Percentiles rank a stretch among this genome's conserved stretches.
phyloP scores from a whole-genome alignment of 2,113 vertebrate genomes.

The Nestor notabilis region DNA sequence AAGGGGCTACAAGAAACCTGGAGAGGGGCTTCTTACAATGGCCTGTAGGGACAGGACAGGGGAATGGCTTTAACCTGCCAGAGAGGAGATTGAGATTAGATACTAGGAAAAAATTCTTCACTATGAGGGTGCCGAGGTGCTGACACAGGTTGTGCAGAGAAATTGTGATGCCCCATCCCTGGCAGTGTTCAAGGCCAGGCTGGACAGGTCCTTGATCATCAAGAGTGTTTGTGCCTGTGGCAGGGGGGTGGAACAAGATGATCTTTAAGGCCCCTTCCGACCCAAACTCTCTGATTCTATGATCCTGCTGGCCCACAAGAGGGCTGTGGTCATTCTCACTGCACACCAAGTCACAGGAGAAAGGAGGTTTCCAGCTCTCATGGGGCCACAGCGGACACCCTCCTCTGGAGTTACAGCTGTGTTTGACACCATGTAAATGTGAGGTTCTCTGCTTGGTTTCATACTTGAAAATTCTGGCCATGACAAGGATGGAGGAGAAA shows the following conservation, averaged over 20 bases:
- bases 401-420: neutral
- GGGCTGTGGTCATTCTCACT: neutral
- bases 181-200: neutral
- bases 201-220: neutral
- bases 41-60: neutral
- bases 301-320: neutral
- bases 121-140: neutral
- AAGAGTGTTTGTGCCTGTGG: neutral
- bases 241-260: neutral
- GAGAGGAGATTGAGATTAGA: neutral
- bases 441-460: neutral
- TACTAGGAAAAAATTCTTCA: neutral
- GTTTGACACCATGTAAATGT: neutral
- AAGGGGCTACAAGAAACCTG: neutral
- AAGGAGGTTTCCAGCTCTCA: neutral
- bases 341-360: neutral
- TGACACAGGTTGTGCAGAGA: neutral
- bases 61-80: neutral
- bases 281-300: neutral
- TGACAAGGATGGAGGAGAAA: neutral
- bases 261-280: neutral
- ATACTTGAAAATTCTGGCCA: neutral
- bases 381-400: neutral
- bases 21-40: neutral
- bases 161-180: neutral